Evolutionary conservation across 2,113 vertebrate genomes (phyloP).

Genomic region (Ginglymostoma cirratum): DNA sequence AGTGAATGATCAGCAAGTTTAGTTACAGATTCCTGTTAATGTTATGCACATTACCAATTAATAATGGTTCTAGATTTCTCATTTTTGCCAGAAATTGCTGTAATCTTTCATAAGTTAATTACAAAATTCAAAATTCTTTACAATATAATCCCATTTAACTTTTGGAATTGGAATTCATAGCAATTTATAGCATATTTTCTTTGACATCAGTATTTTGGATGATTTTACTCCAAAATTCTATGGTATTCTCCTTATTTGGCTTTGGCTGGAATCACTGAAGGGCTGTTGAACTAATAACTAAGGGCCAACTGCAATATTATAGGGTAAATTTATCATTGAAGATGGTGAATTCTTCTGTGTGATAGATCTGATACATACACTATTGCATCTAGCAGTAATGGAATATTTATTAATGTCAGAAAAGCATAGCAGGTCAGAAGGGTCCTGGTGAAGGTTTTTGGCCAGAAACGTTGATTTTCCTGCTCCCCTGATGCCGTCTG

Average conservation of each 20-base stretch:
- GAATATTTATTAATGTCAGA: background rate
- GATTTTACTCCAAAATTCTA: background rate
- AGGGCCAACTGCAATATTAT: background rate
- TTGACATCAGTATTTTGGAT: background rate
- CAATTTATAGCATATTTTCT: background rate
- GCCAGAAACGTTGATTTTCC: too few relatives aligned
- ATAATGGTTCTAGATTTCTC: too few relatives aligned
- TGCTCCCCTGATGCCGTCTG: too few relatives aligned
- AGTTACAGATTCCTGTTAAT: too few relatives aligned
- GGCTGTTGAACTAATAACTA: background rate
- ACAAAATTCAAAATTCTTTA: background rate
- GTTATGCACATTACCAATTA: too few relatives aligned
- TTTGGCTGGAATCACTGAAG: background rate
- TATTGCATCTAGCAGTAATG: too few relatives aligned
- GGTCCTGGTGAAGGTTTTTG: too few relatives aligned
- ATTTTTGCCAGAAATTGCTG: too few relatives aligned
- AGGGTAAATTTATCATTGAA: background rate
- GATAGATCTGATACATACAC: background rate
- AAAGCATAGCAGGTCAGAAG: too few relatives aligned
- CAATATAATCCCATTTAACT: background rate
- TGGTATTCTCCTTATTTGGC: background rate
- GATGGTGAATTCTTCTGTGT: background rate
- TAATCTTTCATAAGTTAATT: background rate
- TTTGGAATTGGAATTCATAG: background rate
- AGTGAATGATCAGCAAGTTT: too few relatives aligned